A percentile compares a stretch with the other conserved stretches of the same genome.
Conservation (phyloP, 2,797 vertebrate genomes). For the Peromyscus attwateri region DNA sequence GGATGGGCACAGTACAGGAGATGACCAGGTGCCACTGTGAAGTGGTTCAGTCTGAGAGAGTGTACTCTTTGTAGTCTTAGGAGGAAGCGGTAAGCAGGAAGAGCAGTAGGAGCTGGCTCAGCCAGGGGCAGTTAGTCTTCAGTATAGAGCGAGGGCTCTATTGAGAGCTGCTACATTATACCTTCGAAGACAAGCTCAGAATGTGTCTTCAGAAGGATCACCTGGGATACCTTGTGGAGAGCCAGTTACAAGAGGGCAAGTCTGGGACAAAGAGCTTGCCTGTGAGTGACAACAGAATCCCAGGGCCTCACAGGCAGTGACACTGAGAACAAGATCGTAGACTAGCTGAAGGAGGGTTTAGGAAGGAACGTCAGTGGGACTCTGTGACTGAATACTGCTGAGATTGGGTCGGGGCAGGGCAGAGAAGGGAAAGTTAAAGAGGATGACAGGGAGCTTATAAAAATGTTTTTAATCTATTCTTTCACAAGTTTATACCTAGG, state of each 20-base stretch:
- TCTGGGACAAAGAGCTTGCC: not conserved
- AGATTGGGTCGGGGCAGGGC: not conserved
- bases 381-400: not conserved
- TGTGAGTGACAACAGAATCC: not conserved
- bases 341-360: not conserved
- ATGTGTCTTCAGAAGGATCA: not conserved
- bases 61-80: not conserved
- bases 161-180: not conserved
- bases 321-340: not conserved
- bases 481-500: not conserved
- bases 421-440: not conserved
- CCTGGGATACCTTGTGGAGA: not conserved
- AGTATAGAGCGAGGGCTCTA: not conserved
- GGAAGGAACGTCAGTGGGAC: not conserved
- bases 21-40: not conserved
- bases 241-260: not conserved
- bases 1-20: fast-evolving
- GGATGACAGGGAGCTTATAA: not conserved
- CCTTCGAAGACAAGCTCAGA: not conserved
- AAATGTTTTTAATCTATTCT: not conserved
- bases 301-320: no score
- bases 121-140: not conserved
- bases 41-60: fast-evolving
- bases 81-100: not conserved
- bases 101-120: not conserved